Percentiles rank a stretch among this genome's conserved stretches.
phyloP scores from a whole-genome alignment of 2,888 invertebrate genomes.

The Eurytoma adleriae region DNA sequence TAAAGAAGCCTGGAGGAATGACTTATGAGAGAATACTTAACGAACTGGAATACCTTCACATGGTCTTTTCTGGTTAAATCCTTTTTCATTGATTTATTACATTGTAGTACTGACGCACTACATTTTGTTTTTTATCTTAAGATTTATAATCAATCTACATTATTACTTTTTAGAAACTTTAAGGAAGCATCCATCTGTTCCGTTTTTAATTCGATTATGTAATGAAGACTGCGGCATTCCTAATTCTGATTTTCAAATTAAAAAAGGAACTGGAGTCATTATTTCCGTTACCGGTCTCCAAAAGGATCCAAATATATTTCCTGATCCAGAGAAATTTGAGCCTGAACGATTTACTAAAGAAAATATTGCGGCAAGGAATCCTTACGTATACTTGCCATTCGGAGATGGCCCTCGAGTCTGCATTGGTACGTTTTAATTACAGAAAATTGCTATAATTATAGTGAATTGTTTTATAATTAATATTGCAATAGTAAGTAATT shows the following conservation, averaged over 20 bases:
- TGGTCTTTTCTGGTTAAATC: slow-evolving; percentile 72
- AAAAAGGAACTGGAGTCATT: slow-evolving; percentile 62
- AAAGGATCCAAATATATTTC: slow-evolving; percentile 74
- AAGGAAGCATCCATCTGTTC: slow-evolving; percentile 69
- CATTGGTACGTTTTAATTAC: slow-evolving; percentile 62
- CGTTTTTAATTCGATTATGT: slow-evolving; percentile 67
- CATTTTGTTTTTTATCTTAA: background rate
- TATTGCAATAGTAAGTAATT: slow-evolving; percentile 35
- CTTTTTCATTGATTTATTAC: background rate
- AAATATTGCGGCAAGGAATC: slow-evolving; percentile 57
- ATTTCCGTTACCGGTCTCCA: slow-evolving; percentile 74
- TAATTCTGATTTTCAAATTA: slow-evolving; percentile 55
- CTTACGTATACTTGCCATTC: slow-evolving; percentile 59
- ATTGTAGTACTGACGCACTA: background rate
- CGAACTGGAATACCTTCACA: slow-evolving; percentile 76
- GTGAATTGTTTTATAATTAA: slow-evolving; percentile 44
- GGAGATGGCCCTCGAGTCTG: slow-evolving; percentile 62
- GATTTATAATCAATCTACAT: background rate
- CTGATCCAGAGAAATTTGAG: slow-evolving; percentile 76
- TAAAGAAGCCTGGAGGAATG: slow-evolving; percentile 68
- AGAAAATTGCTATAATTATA: slow-evolving; percentile 48
- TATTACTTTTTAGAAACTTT: slow-evolving; percentile 62
- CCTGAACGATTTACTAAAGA: slow-evolving; percentile 76
- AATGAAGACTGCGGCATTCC: slow-evolving; percentile 62
- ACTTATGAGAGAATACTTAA: slow-evolving; percentile 74